Conservation (phyloP, 2,113 vertebrate species). For the Eublepharis macularius region DNA sequence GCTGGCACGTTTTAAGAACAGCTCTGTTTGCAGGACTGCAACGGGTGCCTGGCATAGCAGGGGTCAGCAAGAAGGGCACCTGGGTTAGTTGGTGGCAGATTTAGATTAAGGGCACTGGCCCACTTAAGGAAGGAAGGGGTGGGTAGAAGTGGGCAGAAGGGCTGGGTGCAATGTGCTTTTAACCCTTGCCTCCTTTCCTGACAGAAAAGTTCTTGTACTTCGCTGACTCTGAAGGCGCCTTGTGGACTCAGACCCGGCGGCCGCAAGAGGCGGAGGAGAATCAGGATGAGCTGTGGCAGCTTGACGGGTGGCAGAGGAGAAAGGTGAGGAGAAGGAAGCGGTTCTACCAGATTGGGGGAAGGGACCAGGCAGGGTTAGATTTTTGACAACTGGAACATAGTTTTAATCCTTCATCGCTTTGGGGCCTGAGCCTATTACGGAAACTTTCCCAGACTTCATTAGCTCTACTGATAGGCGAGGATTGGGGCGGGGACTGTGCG, state of each 20-base stretch:
- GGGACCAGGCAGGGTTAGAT: neutral
- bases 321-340: conserved; percentile 42
- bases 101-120: neutral
- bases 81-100: neutral
- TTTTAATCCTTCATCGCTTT: neutral
- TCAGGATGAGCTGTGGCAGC: neutral
- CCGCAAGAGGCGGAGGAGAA: conserved; percentile 27
- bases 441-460: neutral
- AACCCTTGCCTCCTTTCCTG: neutral
- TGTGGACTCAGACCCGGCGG: conserved; percentile 51
- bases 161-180: accelerated
- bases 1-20: no score
- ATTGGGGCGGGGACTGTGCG: no score
- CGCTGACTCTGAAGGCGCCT: conserved; percentile 53
- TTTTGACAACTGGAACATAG: neutral
- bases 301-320: conserved; percentile 11
- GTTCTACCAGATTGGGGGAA: neutral
- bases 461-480: no score
- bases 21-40: neutral
- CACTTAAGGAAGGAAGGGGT: no score
- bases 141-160: neutral
- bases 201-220: conserved; percentile 56
- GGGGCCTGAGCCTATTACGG: neutral
- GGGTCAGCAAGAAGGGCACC: neutral
- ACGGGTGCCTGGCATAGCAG: neutral